These are phyloP conservation scores for Suillia variegata DNA, from an alignment of 2,888 invertebrate species.

Conservation along the genomic window DNA sequence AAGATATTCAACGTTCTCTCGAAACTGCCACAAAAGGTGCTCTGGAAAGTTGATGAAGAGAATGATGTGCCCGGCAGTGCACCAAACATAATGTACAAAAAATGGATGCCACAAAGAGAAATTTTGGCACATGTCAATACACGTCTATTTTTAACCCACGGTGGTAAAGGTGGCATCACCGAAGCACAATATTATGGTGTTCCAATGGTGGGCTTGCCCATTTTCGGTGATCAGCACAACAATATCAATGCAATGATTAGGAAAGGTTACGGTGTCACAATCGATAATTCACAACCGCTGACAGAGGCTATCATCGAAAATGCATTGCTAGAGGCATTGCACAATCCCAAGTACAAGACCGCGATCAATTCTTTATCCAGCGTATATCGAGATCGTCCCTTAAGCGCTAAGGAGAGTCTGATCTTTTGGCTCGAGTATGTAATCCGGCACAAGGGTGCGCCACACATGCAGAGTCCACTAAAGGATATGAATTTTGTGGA, in stretches of 20 bases:
- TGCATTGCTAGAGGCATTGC: constrained; percentile 34
- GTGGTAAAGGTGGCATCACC: constrained; percentile 74
- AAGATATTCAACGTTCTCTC: constrained; percentile 65
- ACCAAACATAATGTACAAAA: constrained; percentile 48
- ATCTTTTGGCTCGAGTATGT: constrained; percentile 66
- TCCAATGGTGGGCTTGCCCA: constrained; percentile 74
- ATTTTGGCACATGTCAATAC: constrained; percentile 75
- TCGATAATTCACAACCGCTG: constrained; percentile 26
- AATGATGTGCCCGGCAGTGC: constrained; percentile 36
- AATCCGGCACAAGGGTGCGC: constrained; percentile 63
- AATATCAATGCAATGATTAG: constrained; percentile 71
- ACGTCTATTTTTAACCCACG: constrained; percentile 50
- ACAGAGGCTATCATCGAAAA: constrained; percentile 26
- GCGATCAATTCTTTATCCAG: constrained; percentile 57
- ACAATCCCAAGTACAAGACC: constrained; percentile 33
- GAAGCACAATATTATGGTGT: constrained; percentile 79
- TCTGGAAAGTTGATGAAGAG: constrained; percentile 68
- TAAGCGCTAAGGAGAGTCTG: constrained; percentile 62
- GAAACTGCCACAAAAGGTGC: constrained; percentile 65
- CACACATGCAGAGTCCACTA: constrained; percentile 62
- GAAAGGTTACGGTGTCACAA: constrained; percentile 62
- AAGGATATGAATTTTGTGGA: constrained; percentile 59
- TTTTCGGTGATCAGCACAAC: constrained; percentile 73
- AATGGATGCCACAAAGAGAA: constrained; percentile 69
- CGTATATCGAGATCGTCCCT: constrained; percentile 63